Evolutionary conservation across 2,797 vertebrate species (phyloP), one percentile per base, ranked within the genome.

Genomic region (Neosilurus hyrtlii): DNA sequence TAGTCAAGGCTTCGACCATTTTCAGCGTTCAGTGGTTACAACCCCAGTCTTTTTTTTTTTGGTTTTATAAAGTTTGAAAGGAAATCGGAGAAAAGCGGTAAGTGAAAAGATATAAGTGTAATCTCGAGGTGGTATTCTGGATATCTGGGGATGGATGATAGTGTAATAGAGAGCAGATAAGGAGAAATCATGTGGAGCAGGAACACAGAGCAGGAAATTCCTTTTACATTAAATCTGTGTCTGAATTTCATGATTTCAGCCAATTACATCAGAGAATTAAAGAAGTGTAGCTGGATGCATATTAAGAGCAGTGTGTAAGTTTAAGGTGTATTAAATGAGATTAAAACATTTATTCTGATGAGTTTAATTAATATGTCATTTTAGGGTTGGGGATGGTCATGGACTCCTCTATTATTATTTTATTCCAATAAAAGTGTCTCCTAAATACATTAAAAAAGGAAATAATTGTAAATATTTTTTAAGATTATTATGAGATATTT

Each of bases 181-280:
- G 35, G 22, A 12, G 15, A 51, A 26, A 51, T 26, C 0, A 78
- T 51, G 51, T 63, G 0, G 22, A 14, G 10, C 66, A 70, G 79
- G 24, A 73, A 86, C 79, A 79, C 88, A 86, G 86, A 91, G 76
- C 92, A 92, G 92, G 90, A 93, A 93, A 91, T 91, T 9, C 85
- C 88, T 75, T 24, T 26, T 1, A 18, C 9, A 7, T 2, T 8
- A 63, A 51, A 30, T 15, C 26, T 81, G 30, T 65, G 16, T 22
- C 9, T 62, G 59, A 74, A 9, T 22, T 74, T n/a, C 49, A 52
- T n/a, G 52, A 24, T 12, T 75, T 35, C 20, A 7, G 37, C 73
- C 22, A 18, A 22, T 57, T 35, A 14, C 18, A 72, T 49, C 5
- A 8, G 2, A 5, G 43, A 0, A 52, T 18, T 11, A 73, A 2